phyloP scores from a whole-genome alignment of 2,888 invertebrate genomes.

The Blera fallax region DNA sequence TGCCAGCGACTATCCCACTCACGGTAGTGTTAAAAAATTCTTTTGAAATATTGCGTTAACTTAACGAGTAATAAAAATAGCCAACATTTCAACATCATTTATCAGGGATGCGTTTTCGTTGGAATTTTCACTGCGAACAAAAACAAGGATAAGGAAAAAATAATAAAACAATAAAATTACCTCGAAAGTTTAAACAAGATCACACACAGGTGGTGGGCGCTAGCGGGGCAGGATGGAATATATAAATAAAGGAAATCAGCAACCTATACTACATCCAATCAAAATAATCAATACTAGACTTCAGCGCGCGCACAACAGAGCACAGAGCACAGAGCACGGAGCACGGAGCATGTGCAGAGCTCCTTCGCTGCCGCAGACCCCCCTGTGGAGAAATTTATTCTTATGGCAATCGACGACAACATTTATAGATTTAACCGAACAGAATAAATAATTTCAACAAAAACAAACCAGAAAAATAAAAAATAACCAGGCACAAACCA shows the following conservation, averaged over 20 bases:
- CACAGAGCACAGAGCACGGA: too few species aligned
- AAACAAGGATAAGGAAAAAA: constrained; percentile 3
- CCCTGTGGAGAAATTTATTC: constrained; percentile 72
- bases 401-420: constrained; percentile 67
- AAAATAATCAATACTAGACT: constrained; percentile 67
- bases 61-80: constrained; percentile 68
- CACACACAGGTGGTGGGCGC: constrained; percentile 21
- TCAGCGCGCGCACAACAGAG: constrained; percentile 17
- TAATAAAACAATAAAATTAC: constrained; percentile 55
- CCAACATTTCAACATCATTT: constrained; percentile 70
- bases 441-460: constrained; percentile 68
- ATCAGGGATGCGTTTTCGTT: constrained; percentile 61
- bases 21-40: constrained; percentile 56
- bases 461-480: not conserved
- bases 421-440: constrained; percentile 71
- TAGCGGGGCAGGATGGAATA: not conserved
- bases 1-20: constrained; percentile 16
- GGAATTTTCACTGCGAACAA: constrained; percentile 29
- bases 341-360: not conserved
- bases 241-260: constrained; percentile 23
- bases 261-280: constrained; percentile 53
- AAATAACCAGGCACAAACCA: constrained; percentile 20
- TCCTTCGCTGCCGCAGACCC: constrained; percentile 3
- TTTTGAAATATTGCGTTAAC: constrained; percentile 72
- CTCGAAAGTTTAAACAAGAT: constrained; percentile 48